phyloP scores from a whole-genome alignment of 1,140 invertebrate species.

The Sogatella furcifera region DNA sequence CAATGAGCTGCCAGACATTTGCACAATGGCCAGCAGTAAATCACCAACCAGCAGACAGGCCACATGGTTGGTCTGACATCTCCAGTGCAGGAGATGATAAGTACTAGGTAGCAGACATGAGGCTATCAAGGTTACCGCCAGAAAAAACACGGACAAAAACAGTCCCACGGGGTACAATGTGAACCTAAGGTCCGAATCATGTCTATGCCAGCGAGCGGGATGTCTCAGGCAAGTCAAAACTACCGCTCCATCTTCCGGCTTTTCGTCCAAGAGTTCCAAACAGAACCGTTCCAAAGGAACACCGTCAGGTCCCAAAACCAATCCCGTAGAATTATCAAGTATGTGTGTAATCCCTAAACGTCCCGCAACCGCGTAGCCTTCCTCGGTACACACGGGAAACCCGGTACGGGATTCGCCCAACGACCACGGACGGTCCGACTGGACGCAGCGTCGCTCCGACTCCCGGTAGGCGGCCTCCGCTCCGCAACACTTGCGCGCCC shows the following conservation, averaged over 20 bases:
- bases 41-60: constrained; percentile 65
- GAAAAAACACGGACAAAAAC: constrained; percentile 62
- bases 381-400: constrained; percentile 39
- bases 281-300: constrained; percentile 42
- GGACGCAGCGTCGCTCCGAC: constrained; percentile 34
- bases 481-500: constrained; percentile 44
- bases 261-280: constrained; percentile 43
- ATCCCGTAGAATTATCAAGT: constrained; percentile 22
- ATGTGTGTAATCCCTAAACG: constrained; percentile 31
- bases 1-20: constrained; percentile 46
- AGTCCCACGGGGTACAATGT: constrained; percentile 61
- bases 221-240: constrained; percentile 49
- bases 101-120: constrained; percentile 63
- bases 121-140: constrained; percentile 61
- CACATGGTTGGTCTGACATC: constrained; percentile 73
- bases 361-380: constrained; percentile 30
- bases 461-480: constrained; percentile 42
- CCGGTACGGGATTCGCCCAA: constrained; percentile 25
- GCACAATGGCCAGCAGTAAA: constrained; percentile 59
- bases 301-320: constrained; percentile 31
- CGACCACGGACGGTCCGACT: constrained; percentile 11
- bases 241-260: constrained; percentile 34
- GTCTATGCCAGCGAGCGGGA: constrained; percentile 26
- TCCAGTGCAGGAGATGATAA: constrained; percentile 74
- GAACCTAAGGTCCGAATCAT: constrained; percentile 45